A percentile compares a stretch with the other conserved stretches of the same genome.
phyloP scores from a whole-genome alignment of 2,797 vertebrate genomes.

The Falco concolor region DNA sequence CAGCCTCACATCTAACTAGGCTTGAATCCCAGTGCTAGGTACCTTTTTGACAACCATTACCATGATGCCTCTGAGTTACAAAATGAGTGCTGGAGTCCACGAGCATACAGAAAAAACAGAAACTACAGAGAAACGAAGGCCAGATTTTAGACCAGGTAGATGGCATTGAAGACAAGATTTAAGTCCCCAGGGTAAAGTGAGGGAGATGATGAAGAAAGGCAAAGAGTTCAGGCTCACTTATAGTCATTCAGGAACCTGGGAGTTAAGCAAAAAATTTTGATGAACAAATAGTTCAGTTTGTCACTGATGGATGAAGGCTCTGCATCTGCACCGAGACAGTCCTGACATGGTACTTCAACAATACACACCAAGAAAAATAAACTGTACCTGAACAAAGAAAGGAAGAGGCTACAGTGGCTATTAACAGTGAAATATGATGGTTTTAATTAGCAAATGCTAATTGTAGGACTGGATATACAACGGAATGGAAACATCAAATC shows the following conservation, averaged over 20 bases:
- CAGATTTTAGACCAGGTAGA: not conserved
- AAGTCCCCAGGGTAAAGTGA: not conserved
- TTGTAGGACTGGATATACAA: constrained; percentile 37
- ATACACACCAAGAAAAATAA: constrained; percentile 44
- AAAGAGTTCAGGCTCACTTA: constrained; percentile 53
- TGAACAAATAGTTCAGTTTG: constrained; percentile 42
- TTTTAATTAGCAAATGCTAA: constrained; percentile 65
- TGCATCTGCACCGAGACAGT: constrained; percentile 27
- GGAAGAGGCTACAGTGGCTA: constrained; percentile 17
- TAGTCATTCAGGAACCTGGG: not conserved
- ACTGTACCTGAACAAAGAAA: constrained; percentile 21
- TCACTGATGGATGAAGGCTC: constrained; percentile 55
- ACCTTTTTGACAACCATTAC: not conserved
- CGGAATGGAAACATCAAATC: constrained; percentile 24
- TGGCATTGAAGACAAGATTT: not conserved
- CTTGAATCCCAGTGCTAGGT: not conserved
- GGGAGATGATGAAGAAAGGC: constrained; percentile 16
- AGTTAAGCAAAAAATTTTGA: constrained; percentile 50
- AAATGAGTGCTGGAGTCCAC: not conserved
- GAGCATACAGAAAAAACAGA: not conserved
- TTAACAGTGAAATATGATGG: constrained; percentile 53
- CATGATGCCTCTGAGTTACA: not conserved
- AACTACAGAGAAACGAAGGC: not conserved
- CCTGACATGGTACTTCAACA: constrained; percentile 19
- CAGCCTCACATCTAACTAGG: not conserved